Evolutionary conservation across 2,113 vertebrate genomes (phyloP), one percentile per base, ranked within the genome.

Genomic region (Glaucomys volans): DNA sequence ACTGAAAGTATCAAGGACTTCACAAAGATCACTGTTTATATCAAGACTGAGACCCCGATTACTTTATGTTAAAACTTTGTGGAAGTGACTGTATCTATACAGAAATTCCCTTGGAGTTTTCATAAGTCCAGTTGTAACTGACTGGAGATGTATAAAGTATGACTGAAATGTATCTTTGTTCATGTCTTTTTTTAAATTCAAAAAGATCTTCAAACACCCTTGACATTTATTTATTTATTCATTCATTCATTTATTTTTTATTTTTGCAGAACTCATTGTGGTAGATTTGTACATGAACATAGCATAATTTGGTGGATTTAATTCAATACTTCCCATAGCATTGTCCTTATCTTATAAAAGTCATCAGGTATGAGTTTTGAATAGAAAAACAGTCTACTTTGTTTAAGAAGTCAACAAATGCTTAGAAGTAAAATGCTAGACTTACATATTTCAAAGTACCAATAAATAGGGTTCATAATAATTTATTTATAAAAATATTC

Each of bases 371-470:
- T 87, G 26, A 62, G 9, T 83, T 89, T 80, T 59, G 47, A 47
- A 16, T 95, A 81, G 50, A 72, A 77, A 94, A 94, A 64, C 42
- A 85, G 16, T 86, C 59, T 88, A 76, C 71, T 82, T 50, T 93
- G 40, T n/a, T n/a, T n/a, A n/a, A n/a, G n/a, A n/a, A n/a, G n/a
- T n/a, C n/a, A n/a, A n/a, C n/a, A n/a, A n/a, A n/a, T 72, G 18
- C 69, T 94, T 71, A 44, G 50, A 94, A 77, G 40, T 62, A 62
- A 96, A 88, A 82, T 82, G 22, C 54, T 47, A 47, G 44, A 47
- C 47, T 74, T 91, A 44, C 26, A 42, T 87, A 62, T 79, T 87
- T 91, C 87, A 82, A 90, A 93, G 12, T 83, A 30, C 80, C 32
- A 42, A 5, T 69, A 40, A 52, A 40, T 57, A 59, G 66, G 94